phyloP scores from a whole-genome alignment of 2,113 vertebrate species.

The Tichodroma muraria region DNA sequence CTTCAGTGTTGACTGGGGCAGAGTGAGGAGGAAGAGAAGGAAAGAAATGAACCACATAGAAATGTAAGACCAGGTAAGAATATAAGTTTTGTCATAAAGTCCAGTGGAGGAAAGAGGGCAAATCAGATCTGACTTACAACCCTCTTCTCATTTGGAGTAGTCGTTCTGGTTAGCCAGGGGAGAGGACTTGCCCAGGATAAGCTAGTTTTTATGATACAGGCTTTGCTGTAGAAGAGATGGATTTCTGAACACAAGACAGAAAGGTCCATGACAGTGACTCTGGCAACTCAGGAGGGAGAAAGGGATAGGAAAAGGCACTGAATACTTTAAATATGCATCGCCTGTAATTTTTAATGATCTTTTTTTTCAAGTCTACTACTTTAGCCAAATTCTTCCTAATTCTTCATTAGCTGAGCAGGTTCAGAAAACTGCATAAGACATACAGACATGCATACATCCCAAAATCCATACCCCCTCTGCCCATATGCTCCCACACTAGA shows the following conservation, averaged over 20 bases:
- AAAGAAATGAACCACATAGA: not conserved
- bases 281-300: not conserved
- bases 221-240: not conserved
- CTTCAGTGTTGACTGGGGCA: not conserved
- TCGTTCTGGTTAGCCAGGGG: not conserved
- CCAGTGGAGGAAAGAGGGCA: not conserved
- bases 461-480: not conserved
- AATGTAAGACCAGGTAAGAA: not conserved
- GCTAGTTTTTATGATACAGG: not conserved
- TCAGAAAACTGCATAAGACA: not conserved
- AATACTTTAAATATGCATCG: not conserved
- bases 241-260: not conserved
- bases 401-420: not conserved
- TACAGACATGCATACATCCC: too few relatives aligned
- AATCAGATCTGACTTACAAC: not conserved
- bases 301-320: not conserved
- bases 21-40: not conserved
- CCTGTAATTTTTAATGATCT: not conserved
- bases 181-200: not conserved
- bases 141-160: not conserved
- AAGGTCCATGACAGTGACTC: not conserved
- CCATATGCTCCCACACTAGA: not conserved
- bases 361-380: not conserved
- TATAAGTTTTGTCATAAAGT: not conserved
- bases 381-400: not conserved